phyloP scores from a whole-genome alignment of 2,797 vertebrate genomes.

The Anableps anableps region DNA sequence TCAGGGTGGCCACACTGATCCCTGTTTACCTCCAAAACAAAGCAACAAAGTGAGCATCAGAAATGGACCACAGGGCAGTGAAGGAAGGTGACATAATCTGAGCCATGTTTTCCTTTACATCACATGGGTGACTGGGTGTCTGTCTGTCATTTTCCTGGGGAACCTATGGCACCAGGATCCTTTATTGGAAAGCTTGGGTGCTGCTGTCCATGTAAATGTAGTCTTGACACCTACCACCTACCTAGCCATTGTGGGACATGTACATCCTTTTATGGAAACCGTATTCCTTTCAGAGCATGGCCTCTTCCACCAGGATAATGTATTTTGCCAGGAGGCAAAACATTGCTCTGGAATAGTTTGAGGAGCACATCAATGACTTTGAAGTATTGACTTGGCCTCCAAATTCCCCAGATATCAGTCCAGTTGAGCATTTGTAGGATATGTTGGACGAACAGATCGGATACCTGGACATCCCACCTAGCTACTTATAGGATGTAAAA shows the following conservation, averaged over 20 bases:
- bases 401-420: neutral
- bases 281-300: neutral
- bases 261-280: neutral
- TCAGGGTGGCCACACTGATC: neutral
- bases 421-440: neutral
- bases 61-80: too few species aligned
- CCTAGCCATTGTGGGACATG: neutral
- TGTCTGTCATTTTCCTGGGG: too few species aligned
- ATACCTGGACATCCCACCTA: neutral
- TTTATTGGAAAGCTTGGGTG: neutral
- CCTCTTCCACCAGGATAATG: neutral
- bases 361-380: neutral
- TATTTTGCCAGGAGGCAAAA: neutral
- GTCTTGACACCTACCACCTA: neutral
- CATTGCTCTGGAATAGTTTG: neutral
- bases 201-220: neutral
- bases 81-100: too few species aligned
- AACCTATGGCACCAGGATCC: too few species aligned
- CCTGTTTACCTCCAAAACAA: too few species aligned
- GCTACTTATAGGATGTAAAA: neutral
- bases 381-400: neutral
- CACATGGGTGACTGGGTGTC: too few species aligned
- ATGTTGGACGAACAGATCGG: neutral
- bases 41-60: too few species aligned
- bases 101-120: too few species aligned